Evolutionary conservation across 2,888 invertebrate genomes (phyloP).

Genomic region (Helobdella robusta): DNA sequence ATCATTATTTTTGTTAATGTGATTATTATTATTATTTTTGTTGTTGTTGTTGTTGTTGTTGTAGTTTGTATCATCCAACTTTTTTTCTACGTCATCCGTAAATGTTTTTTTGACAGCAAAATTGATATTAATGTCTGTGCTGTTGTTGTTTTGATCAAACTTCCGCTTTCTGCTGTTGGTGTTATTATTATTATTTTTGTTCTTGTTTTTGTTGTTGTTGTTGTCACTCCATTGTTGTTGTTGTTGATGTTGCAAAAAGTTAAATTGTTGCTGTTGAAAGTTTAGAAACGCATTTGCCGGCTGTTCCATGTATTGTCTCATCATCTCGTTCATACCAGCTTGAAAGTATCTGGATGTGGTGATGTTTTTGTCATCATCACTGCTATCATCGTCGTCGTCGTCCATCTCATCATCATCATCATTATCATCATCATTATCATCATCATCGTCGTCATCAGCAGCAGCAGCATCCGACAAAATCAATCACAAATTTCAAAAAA

Average conservation of each 20-base stretch:
- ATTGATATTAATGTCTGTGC: neutral
- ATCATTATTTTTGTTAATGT: neutral
- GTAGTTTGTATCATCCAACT: neutral
- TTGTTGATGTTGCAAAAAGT: neutral
- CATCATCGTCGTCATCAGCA: conserved; percentile 29
- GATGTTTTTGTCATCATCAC: too few relatives aligned
- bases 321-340: too few relatives aligned
- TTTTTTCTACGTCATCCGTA: neutral
- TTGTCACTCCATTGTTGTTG: conserved; percentile 4
- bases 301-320: too few relatives aligned
- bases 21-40: neutral
- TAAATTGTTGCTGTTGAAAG: neutral
- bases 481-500: too few relatives aligned
- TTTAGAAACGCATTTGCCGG: too few relatives aligned
- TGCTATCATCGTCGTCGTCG: neutral
- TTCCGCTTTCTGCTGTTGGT: neutral
- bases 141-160: neutral
- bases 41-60: neutral
- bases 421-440: conserved; percentile 29
- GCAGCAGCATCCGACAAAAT: too few relatives aligned
- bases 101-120: neutral
- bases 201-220: neutral
- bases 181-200: neutral
- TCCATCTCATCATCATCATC: conserved; percentile 23
- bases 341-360: too few relatives aligned